These are phyloP conservation scores for Atherinosoma microstoma DNA, from an alignment of 2,797 vertebrate genomes.

Conservation along the genomic window DNA sequence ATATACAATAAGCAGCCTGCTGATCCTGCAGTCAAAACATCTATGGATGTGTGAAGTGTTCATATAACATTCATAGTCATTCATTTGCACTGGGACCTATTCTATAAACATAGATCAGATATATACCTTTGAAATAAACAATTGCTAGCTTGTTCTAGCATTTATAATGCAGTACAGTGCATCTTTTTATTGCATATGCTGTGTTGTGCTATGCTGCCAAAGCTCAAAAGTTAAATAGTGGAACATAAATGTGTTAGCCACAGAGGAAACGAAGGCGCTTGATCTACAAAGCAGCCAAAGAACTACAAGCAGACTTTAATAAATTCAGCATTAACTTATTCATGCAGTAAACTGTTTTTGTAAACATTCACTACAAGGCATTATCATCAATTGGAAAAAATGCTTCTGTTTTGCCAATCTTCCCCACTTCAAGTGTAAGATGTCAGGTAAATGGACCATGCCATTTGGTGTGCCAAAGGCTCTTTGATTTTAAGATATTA, in stretches of 20 bases:
- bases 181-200: background rate
- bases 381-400: slow-evolving; percentile 16
- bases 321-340: slow-evolving; percentile 37
- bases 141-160: background rate
- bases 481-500: slow-evolving; percentile 63
- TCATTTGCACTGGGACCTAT: slow-evolving; percentile 1
- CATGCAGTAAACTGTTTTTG: slow-evolving; percentile 11
- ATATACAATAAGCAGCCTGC: slow-evolving; percentile 7
- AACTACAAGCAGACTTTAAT: slow-evolving; percentile 33
- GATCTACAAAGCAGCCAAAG: slow-evolving; percentile 29
- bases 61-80: background rate
- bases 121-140: background rate
- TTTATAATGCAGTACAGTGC: slow-evolving; percentile 1
- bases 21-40: slow-evolving; percentile 13
- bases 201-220: slow-evolving; percentile 12
- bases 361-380: slow-evolving; percentile 25
- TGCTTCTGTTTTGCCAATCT: slow-evolving; percentile 19
- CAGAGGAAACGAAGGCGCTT: slow-evolving; percentile 28
- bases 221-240: slow-evolving; percentile 15
- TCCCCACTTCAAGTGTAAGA: slow-evolving; percentile 35
- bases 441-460: slow-evolving; percentile 63
- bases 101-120: background rate
- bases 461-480: slow-evolving; percentile 31
- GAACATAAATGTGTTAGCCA: slow-evolving; percentile 21
- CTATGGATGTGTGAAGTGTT: background rate